These are phyloP conservation scores for Etheostoma perlongum DNA, from an alignment of 2,797 vertebrate species.

Conservation along the genomic window DNA sequence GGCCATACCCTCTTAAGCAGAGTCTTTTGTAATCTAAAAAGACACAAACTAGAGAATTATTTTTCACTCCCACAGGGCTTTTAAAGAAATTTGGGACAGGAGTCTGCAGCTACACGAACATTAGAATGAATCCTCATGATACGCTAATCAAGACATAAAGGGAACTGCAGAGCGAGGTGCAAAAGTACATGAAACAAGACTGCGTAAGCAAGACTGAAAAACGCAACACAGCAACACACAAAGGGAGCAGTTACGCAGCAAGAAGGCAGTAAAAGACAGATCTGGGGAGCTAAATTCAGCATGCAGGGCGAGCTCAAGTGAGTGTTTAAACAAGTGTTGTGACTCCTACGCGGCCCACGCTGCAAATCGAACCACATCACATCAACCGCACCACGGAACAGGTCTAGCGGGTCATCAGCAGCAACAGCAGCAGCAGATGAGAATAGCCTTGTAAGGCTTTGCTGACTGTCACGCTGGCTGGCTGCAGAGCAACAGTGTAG, in stretches of 20 bases:
- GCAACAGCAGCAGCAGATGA: conserved; percentile 72
- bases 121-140: conserved; percentile 29
- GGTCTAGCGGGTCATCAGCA: conserved; percentile 78
- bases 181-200: conserved; percentile 38
- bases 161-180: conserved; percentile 20
- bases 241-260: conserved; percentile 52
- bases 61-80: conserved; percentile 39
- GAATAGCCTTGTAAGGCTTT: conserved; percentile 81
- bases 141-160: conserved; percentile 35
- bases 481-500: conserved; percentile 57
- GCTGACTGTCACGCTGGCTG: conserved; percentile 65
- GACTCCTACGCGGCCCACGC: conserved; percentile 79
- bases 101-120: conserved; percentile 14
- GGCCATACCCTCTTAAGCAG: conserved; percentile 32
- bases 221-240: conserved; percentile 53
- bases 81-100: conserved; percentile 38
- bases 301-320: conserved; percentile 63
- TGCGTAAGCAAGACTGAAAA: conserved; percentile 61
- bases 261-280: conserved; percentile 64
- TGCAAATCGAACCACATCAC: conserved; percentile 77
- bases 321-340: conserved; percentile 77
- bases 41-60: conserved; percentile 53
- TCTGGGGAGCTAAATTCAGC: conserved; percentile 69
- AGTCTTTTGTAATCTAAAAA: conserved; percentile 43
- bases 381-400: conserved; percentile 43